phyloP scores from a whole-genome alignment of 2,888 invertebrate genomes.

The Chloromyia formosa region DNA sequence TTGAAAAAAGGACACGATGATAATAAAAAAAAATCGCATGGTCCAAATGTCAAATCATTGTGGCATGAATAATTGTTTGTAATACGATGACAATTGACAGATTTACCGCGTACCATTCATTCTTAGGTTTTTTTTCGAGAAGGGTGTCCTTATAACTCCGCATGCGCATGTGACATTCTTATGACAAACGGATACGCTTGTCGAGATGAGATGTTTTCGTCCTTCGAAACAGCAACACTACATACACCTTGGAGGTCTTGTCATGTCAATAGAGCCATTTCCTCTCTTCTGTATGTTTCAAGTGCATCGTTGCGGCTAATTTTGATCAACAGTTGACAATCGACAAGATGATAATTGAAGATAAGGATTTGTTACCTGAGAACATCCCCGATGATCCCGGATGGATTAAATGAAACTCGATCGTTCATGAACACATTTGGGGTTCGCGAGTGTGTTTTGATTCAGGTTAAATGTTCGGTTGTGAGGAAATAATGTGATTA shows the following conservation, averaged over 20 bases:
- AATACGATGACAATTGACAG: constrained; percentile 45
- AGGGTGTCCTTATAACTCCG: constrained; percentile 19
- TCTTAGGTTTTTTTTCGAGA: too few relatives aligned
- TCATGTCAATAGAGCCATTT: background rate
- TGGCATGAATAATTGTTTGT: constrained; percentile 49
- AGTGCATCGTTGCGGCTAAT: constrained; percentile 47
- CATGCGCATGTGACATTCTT: constrained; percentile 25
- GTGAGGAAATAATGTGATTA: too few relatives aligned
- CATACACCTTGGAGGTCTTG: constrained; percentile 1
- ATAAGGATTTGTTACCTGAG: constrained; percentile 32
- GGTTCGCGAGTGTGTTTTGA: background rate
- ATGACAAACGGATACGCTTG: constrained; percentile 10
- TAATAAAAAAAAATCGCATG: background rate
- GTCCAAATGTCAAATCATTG: constrained; percentile 26
- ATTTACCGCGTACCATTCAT: constrained; percentile 10
- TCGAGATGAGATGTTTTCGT: background rate
- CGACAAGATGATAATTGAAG: constrained; percentile 34
- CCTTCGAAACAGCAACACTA: too few relatives aligned
- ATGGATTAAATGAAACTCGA: constrained; percentile 28
- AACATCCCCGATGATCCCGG: background rate
- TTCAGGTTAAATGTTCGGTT: background rate
- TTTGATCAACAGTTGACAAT: constrained; percentile 45
- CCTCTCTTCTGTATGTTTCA: constrained; percentile 9
- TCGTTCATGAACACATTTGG: constrained; percentile 14
- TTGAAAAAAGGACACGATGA: background rate